phyloP scores from a whole-genome alignment of 2,113 vertebrate species.

The Neodontobutis hainanensis region DNA sequence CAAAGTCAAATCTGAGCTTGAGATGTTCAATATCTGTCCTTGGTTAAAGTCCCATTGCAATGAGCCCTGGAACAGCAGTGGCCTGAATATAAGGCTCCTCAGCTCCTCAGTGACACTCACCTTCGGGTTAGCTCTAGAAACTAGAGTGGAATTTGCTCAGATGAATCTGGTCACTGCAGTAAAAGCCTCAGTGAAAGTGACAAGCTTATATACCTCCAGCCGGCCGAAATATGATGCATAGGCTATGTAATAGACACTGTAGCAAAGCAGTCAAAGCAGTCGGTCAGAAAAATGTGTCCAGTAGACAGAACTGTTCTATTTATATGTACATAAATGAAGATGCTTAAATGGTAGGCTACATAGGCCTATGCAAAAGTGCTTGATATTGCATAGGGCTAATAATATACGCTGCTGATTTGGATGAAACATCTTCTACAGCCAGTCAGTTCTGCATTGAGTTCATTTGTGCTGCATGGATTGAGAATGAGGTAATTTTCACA shows the following conservation, averaged over 20 bases:
- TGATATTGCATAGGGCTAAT: constrained; percentile 81
- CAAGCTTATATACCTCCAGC: constrained; percentile 78
- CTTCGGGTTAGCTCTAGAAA: constrained; percentile 64
- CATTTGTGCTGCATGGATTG: constrained; percentile 18
- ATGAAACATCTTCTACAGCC: constrained; percentile 62
- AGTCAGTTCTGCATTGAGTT: constrained; percentile 27
- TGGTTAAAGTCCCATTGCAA: constrained; percentile 51
- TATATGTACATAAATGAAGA: constrained; percentile 84
- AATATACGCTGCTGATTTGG: constrained; percentile 80
- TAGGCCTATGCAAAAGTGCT: constrained; percentile 77
- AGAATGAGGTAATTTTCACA: constrained; percentile 26
- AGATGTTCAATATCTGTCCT: constrained; percentile 42
- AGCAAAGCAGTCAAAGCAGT: constrained; percentile 67
- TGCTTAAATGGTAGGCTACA: constrained; percentile 82
- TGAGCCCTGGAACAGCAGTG: constrained; percentile 30
- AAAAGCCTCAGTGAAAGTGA: constrained; percentile 28
- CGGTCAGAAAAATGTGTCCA: constrained; percentile 79
- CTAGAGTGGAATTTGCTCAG: constrained; percentile 65
- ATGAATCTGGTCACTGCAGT: constrained; percentile 79
- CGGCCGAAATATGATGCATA: constrained; percentile 79
- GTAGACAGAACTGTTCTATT: constrained; percentile 83
- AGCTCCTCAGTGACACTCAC: constrained; percentile 74
- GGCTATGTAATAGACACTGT: constrained; percentile 79
- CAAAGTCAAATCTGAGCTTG: constrained; percentile 50
- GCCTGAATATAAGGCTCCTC: constrained; percentile 25